Percentiles rank a stretch among this genome's conserved stretches.
Conservation (phyloP, 1,140 invertebrate species). For the Agrilus planipennis region DNA sequence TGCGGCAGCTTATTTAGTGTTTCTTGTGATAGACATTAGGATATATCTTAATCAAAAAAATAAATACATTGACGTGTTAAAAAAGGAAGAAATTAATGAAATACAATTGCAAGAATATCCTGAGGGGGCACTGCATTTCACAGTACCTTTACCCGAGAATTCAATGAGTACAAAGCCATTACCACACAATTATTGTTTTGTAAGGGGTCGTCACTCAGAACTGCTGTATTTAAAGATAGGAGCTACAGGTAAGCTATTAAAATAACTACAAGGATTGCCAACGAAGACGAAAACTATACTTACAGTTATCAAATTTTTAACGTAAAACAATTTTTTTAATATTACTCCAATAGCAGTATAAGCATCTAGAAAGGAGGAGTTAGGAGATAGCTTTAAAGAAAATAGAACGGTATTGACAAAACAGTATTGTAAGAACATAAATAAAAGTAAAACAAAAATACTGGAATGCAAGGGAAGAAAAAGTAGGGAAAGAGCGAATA, state of each 20-base stretch:
- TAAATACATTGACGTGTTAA: slow-evolving; percentile 37
- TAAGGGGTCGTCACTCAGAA: slow-evolving; percentile 49
- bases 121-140: slow-evolving; percentile 31
- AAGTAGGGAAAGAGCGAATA: too few species aligned
- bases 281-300: not conserved
- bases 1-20: slow-evolving; percentile 47
- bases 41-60: slow-evolving; percentile 40
- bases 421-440: too few species aligned
- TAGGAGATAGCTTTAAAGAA: too few species aligned
- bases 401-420: too few species aligned
- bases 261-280: not conserved
- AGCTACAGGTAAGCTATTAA: slow-evolving; percentile 44
- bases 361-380: too few species aligned
- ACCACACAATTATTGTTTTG: slow-evolving; percentile 47
- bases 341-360: too few species aligned
- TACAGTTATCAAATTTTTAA: slow-evolving; percentile 2
- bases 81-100: slow-evolving; percentile 15
- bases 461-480: too few species aligned
- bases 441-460: too few species aligned
- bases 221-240: slow-evolving; percentile 64
- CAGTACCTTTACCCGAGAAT: slow-evolving; percentile 31
- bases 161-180: slow-evolving; percentile 21
- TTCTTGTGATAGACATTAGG: slow-evolving; percentile 47
- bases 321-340: too few species aligned
- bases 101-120: slow-evolving; percentile 20